Evolutionary conservation across 2,113 vertebrate species (phyloP), one percentile per base, ranked within the genome.

Genomic region (Platanista minor): DNA sequence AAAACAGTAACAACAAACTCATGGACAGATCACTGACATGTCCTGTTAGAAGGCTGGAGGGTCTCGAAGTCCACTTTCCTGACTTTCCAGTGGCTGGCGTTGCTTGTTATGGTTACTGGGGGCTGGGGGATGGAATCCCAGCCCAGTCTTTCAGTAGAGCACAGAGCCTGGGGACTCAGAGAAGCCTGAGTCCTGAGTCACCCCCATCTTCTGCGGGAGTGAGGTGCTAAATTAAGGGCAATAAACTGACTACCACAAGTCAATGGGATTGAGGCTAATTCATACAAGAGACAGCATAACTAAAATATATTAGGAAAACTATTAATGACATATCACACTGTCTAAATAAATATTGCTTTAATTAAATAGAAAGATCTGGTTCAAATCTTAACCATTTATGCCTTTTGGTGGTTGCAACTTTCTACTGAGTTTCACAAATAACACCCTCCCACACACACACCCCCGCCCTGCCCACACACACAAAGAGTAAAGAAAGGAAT

Each of bases 21-120:
- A n/a, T 90, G 39, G 80, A 96, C 39, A 97, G 91, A 41, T 90
- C 75, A 96, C 49, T 49, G 89, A 87, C 67, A 57, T 96, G 96
- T 97, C 93, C 96, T 95, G 66, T 94, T 95, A 59, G 69, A 85
- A 31, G 61, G 4, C 43, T 43, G 17, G 27, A 52, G 23, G 9
- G 39, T 62, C 66, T 75, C 25, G 8, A 66, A n/a, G 41, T 54
- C 59, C 23, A 10, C n/a, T 20, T 33, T 29, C 15, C 18, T 14
- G 27, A 41, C 46, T 86, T 87, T 13, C 39, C 25, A 9, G 54
- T 2, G 15, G 46, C 31, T 64, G 62, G 27, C 39, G 41, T 72
- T 87, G 33, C 52, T 61, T 33, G 4, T 10, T 72, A 46, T 1
- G 14, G 29, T 46, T 82, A 18, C 61, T 83, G 15, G 9, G 54